phyloP scores from a whole-genome alignment of 2,113 vertebrate genomes.

The Malaclemys terrapin region DNA sequence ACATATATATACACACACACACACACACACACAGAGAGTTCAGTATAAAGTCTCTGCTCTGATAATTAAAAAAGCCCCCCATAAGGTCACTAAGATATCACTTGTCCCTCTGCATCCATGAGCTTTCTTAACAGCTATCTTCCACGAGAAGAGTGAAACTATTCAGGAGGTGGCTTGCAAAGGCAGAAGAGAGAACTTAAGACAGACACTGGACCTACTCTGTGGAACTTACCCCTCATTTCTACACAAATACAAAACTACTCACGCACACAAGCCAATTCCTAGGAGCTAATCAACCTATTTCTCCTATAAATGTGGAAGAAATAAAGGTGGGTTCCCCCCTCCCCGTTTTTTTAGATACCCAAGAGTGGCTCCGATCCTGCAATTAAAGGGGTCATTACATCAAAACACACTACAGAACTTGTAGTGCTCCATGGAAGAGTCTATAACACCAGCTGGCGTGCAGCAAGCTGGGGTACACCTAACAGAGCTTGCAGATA shows the following conservation, averaged over 20 bases:
- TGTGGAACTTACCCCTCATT: background rate
- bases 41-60: background rate
- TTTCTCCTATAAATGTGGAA: background rate
- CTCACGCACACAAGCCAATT: rapidly evolving
- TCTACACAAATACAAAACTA: background rate
- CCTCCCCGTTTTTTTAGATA: no score
- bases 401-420: no score
- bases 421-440: no score
- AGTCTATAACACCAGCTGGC: no score
- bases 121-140: background rate
- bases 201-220: background rate
- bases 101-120: background rate
- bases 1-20: background rate
- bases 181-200: background rate
- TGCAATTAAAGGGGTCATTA: no score
- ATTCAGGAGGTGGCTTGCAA: background rate
- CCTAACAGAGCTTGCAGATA: background rate
- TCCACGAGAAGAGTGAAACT: background rate
- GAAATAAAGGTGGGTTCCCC: background rate
- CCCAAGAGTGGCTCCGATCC: no score
- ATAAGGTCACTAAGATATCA: background rate
- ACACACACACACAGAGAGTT: background rate
- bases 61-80: background rate
- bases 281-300: rapidly evolving
- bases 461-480: no score